These are phyloP conservation scores for Polymixis flavicincta DNA, from an alignment of 2,888 invertebrate species.

Conservation along the genomic window DNA sequence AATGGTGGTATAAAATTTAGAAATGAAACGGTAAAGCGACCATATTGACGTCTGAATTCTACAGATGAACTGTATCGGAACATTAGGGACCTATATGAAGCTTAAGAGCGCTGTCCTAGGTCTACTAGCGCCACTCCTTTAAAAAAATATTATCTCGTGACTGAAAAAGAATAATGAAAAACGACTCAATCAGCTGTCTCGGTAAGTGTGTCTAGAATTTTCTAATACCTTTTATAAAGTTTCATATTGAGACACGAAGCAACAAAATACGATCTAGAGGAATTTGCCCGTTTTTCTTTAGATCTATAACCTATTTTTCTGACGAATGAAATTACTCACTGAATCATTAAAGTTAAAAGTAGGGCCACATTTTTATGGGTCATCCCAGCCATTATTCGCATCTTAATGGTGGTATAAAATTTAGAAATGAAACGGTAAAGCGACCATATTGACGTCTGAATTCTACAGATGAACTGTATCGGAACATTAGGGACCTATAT, in stretches of 20 bases:
- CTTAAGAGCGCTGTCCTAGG: too few species aligned
- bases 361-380: constrained; percentile 44
- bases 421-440: constrained; percentile 6
- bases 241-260: too few species aligned
- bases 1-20: constrained; percentile 28
- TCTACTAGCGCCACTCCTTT: too few species aligned
- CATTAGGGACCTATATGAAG: not conserved
- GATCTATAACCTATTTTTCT: constrained; percentile 60
- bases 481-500: not conserved
- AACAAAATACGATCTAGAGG: too few species aligned
- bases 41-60: constrained; percentile 16
- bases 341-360: constrained; percentile 54
- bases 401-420: constrained; percentile 35
- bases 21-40: constrained; percentile 2
- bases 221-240: too few species aligned
- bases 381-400: constrained; percentile 19
- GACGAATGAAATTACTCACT: constrained; percentile 50
- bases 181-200: too few species aligned
- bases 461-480: not conserved
- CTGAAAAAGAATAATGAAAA: too few species aligned
- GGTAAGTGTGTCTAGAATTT: too few species aligned
- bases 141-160: too few species aligned
- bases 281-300: too few species aligned
- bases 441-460: constrained; percentile 11
- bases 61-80: not conserved